These are phyloP conservation scores for Oostethus manadensis DNA, from an alignment of 2,113 vertebrate species.

Conservation along the genomic window DNA sequence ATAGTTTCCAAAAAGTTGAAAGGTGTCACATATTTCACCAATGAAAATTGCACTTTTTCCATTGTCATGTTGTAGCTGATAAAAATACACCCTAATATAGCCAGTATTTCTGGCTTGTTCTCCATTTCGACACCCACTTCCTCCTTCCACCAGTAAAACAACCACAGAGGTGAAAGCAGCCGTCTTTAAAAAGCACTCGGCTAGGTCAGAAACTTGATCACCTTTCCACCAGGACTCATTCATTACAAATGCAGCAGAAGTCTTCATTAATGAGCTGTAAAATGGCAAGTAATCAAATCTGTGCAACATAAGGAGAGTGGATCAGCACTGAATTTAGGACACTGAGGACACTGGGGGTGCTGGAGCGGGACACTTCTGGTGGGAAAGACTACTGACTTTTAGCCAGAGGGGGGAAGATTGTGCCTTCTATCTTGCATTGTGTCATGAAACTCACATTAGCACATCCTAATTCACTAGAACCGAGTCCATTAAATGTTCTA, in stretches of 20 bases:
- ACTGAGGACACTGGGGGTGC: background rate
- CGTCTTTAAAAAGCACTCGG: constrained; percentile 60
- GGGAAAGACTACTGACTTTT: constrained; percentile 3
- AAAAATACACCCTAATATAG: background rate
- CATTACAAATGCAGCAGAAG: constrained; percentile 58
- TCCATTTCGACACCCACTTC: constrained; percentile 42
- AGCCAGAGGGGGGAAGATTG: constrained; percentile 1
- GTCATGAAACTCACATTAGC: constrained; percentile 39
- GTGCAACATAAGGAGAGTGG: constrained; percentile 55
- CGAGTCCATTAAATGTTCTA: constrained; percentile 21
- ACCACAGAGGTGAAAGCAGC: constrained; percentile 62
- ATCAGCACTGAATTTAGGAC: constrained; percentile 31
- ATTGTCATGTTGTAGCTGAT: background rate
- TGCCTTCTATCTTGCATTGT: constrained; percentile 11
- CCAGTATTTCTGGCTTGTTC: constrained; percentile 34
- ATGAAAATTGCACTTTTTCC: background rate
- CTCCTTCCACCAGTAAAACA: constrained; percentile 43
- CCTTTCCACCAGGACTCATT: constrained; percentile 60
- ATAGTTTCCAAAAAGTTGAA: background rate
- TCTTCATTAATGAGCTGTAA: constrained; percentile 72
- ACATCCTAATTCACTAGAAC: constrained; percentile 24
- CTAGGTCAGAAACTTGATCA: constrained; percentile 56
- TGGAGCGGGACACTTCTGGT: constrained; percentile 1
- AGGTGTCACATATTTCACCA: too few species aligned
- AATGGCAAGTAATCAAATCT: constrained; percentile 68